Conservation (phyloP, 2,113 vertebrate genomes). For the Ochotona curzoniae region DNA sequence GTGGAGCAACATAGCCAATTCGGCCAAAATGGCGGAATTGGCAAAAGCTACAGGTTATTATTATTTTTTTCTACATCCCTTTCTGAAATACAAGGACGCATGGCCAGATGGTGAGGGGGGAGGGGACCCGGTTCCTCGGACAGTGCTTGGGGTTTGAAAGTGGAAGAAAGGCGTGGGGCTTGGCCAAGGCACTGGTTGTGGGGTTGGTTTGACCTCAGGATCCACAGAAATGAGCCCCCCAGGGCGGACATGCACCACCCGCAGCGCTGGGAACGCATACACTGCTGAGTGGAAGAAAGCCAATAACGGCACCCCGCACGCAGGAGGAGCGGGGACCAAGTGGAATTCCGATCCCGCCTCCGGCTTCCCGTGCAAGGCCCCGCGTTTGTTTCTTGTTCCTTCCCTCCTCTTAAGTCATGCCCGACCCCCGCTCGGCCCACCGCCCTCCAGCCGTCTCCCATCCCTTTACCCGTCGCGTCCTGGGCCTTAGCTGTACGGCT, state of each 20-base stretch:
- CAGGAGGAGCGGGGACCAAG: neutral
- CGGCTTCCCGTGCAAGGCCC: neutral
- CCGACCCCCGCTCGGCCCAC: neutral
- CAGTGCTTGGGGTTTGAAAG: neutral
- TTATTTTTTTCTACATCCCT: neutral
- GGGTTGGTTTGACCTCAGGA: neutral
- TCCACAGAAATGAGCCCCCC: neutral
- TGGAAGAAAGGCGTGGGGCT: neutral
- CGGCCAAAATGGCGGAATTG: conserved; percentile 73
- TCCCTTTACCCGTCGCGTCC: conserved; percentile 81
- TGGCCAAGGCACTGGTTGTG: neutral
- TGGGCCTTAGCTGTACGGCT: conserved; percentile 80
- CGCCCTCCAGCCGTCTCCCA: neutral
- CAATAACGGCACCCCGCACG: neutral
- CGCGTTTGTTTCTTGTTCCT: neutral
- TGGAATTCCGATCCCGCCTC: neutral
- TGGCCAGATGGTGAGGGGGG: neutral
- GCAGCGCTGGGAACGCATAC: neutral
- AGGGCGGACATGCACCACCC: neutral
- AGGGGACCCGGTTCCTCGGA: too few relatives aligned
- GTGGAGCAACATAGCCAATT: conserved; percentile 66
- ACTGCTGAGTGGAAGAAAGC: neutral
- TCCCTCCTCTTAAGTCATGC: neutral
- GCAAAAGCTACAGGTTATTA: conserved; percentile 20
- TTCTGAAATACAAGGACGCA: neutral